Percentiles rank a stretch among this genome's conserved stretches.
Evolutionary conservation across 2,888 invertebrate genomes (phyloP).

Genomic region (Orthonychiurus folsomi): DNA sequence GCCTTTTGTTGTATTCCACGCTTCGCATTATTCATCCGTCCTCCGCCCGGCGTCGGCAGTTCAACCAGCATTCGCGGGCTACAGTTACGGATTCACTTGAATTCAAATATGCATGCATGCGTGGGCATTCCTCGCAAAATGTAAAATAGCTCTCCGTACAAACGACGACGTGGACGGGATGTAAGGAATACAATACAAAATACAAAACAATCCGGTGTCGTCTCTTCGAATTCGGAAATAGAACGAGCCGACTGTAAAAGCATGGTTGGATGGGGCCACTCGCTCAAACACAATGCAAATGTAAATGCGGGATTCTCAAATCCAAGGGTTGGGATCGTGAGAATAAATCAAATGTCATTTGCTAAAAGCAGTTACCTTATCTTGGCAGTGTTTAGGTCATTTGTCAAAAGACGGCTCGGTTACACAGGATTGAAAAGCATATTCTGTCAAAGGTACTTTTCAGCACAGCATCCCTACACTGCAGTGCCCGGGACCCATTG

Average conservation of each 20-base stretch:
- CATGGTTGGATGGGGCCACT: not conserved
- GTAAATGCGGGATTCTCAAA: not conserved
- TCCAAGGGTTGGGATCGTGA: not conserved
- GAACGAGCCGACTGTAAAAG: conserved; percentile 1
- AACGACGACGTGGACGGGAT: too few species aligned
- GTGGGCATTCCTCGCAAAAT: not conserved
- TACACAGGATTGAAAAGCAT: conserved; percentile 17
- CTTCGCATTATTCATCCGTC: conserved; percentile 5
- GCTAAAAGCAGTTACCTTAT: conserved; percentile 21
- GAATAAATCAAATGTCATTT: conserved; percentile 19
- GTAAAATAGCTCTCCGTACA: not conserved
- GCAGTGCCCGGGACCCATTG: conserved; percentile 7
- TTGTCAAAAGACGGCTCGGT: conserved; percentile 19
- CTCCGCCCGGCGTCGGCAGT: not conserved
- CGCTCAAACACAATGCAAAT: not conserved
- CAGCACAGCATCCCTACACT: too few species aligned
- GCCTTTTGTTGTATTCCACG: not conserved
- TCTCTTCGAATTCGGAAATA: not conserved
- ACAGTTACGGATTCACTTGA: not conserved
- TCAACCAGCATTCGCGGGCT: not conserved
- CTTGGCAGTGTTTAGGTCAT: too few species aligned
- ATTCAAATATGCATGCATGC: not conserved
- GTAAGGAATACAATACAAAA: too few species aligned
- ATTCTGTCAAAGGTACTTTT: conserved; percentile 18
- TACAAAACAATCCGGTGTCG: not conserved